Conservation (phyloP, 2,888 invertebrate genomes). For the Aplocera efformata region DNA sequence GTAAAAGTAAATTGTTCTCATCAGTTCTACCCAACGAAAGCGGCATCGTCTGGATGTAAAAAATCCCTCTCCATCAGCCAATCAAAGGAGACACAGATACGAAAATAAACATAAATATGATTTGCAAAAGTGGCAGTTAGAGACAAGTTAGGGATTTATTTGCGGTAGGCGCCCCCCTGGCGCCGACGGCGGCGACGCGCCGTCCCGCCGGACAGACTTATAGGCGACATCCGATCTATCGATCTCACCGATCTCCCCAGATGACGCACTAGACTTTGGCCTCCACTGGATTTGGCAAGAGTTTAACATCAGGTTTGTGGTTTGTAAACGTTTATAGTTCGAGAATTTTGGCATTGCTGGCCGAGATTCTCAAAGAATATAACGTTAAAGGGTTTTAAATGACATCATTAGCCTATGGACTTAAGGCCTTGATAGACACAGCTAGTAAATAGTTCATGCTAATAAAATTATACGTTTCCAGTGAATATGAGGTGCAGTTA, state of each 20-base stretch:
- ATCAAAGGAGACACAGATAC: slow-evolving; percentile 22
- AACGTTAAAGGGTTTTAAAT: too few species aligned
- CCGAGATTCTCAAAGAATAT: too few species aligned
- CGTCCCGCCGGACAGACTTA: slow-evolving; percentile 71
- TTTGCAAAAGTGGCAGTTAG: slow-evolving; percentile 42
- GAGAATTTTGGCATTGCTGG: too few species aligned
- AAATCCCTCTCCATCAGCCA: slow-evolving; percentile 5
- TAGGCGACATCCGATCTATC: slow-evolving; percentile 54
- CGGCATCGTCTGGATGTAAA: too few species aligned
- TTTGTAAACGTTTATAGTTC: too few species aligned
- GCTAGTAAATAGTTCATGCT: too few species aligned
- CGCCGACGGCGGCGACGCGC: slow-evolving; percentile 68
- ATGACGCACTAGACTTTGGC: slow-evolving; percentile 33
- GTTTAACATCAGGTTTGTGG: background rate
- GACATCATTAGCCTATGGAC: too few species aligned
- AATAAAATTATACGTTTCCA: too few species aligned
- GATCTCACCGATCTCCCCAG: slow-evolving; percentile 64
- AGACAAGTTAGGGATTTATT: slow-evolving; percentile 58
- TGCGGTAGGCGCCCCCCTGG: slow-evolving; percentile 57
- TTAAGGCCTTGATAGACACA: too few species aligned
- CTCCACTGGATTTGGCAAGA: slow-evolving; percentile 1
- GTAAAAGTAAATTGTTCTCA: too few species aligned
- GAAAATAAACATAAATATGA: slow-evolving; percentile 45
- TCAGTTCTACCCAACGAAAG: too few species aligned
- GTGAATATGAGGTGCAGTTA: too few species aligned